Percentiles rank a stretch among this genome's conserved stretches.
These are phyloP conservation scores for Trachelipus rathkii DNA, from an alignment of 1,140 invertebrate genomes.

Conservation along the genomic window DNA sequence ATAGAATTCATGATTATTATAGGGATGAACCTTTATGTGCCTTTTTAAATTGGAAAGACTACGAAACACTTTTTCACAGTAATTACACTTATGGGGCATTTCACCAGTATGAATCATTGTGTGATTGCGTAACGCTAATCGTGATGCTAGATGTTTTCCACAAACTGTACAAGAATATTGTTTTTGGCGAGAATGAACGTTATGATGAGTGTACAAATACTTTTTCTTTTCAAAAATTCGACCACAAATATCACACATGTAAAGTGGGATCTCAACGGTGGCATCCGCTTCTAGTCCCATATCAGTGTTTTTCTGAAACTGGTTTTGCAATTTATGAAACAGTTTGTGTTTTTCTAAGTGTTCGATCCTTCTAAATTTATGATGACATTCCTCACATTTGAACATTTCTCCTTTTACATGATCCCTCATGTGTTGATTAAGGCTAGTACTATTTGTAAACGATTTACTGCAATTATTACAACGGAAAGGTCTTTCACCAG, in stretches of 20 bases:
- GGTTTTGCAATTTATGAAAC: conserved; percentile 34
- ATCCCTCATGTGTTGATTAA: conserved; percentile 42
- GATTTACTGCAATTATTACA: conserved; percentile 86
- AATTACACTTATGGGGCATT: conserved; percentile 40
- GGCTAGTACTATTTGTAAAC: conserved; percentile 72
- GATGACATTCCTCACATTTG: conserved; percentile 42
- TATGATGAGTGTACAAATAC: conserved; percentile 43
- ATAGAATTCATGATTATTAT: conserved; percentile 20
- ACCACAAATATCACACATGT: conserved; percentile 43
- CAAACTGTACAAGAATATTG: conserved; percentile 37
- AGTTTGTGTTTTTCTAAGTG: conserved; percentile 37
- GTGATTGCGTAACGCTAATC: conserved; percentile 41
- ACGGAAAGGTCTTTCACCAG: conserved; percentile 85
- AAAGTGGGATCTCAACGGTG: conserved; percentile 29
- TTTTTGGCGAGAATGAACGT: conserved; percentile 41
- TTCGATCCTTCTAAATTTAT: conserved; percentile 39
- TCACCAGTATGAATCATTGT: conserved; percentile 38
- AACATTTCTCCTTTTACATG: conserved; percentile 42
- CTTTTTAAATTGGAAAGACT: conserved; percentile 41
- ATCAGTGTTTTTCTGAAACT: conserved; percentile 27
- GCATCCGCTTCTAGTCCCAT: conserved; percentile 35
- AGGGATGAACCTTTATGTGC: conserved; percentile 29
- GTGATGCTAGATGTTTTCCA: conserved; percentile 40
- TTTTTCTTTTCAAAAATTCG: conserved; percentile 44
- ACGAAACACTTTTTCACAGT: conserved; percentile 40